phyloP scores from a whole-genome alignment of 92 coral and sea anemone genomes.

The Isaurus tuberculatus region DNA sequence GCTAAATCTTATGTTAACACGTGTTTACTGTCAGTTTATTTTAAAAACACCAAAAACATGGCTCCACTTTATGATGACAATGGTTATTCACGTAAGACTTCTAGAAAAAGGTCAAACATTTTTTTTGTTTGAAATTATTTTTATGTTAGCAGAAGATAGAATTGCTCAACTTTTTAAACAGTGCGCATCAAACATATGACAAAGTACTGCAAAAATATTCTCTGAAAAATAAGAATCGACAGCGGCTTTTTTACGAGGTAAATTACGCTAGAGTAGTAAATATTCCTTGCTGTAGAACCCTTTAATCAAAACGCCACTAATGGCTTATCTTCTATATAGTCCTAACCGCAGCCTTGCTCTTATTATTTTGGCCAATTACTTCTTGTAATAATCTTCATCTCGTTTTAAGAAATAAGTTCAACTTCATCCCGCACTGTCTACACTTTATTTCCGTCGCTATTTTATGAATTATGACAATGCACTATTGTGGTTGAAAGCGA shows the following conservation, averaged over 20 bases:
- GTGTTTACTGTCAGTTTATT: too few relatives aligned
- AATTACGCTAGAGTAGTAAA: background rate
- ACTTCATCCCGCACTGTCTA: background rate
- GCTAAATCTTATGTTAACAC: background rate
- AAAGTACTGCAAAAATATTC: background rate
- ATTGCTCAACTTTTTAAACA: too few relatives aligned
- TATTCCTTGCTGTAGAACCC: background rate
- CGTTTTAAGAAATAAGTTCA: slow-evolving; percentile 23
- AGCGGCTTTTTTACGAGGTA: background rate
- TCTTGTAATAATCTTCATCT: slow-evolving; percentile 4
- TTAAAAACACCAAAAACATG: too few relatives aligned
- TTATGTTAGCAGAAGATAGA: too few relatives aligned
- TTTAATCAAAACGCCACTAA: slow-evolving; percentile 22
- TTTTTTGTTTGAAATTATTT: too few relatives aligned
- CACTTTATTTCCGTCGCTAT: slow-evolving; percentile 11
- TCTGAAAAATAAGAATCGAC: background rate
- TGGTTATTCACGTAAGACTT: too few relatives aligned
- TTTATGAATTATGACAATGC: slow-evolving; percentile 3
- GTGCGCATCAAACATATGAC: too few relatives aligned
- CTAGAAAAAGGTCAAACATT: too few relatives aligned
- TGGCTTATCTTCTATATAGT: slow-evolving; percentile 14
- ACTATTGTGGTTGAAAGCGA: slow-evolving; percentile 24
- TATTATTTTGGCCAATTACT: slow-evolving; percentile 46
- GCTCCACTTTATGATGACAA: too few relatives aligned
- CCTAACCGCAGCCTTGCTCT: slow-evolving; percentile 31